Conservation (phyloP, 2,797 vertebrate genomes). For the Gambelia wislizenii region DNA sequence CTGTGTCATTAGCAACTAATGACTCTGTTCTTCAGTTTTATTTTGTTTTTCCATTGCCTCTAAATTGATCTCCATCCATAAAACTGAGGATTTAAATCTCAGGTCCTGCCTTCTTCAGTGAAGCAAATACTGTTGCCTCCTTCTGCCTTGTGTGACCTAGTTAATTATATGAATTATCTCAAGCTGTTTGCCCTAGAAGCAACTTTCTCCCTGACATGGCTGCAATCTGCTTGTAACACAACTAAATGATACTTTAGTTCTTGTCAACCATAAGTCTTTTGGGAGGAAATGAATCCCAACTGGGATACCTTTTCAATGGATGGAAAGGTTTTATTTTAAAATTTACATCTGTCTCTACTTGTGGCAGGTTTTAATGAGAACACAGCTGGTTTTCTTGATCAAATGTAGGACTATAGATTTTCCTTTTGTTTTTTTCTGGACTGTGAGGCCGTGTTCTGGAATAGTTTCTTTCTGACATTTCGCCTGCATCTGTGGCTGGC, state of each 20-base stretch:
- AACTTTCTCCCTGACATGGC: neutral
- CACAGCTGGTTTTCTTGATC: conserved; percentile 13
- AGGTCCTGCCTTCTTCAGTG: neutral
- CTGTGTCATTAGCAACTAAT: neutral
- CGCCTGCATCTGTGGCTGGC: too few relatives aligned
- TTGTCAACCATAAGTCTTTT: neutral
- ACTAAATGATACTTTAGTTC: conserved; percentile 20
- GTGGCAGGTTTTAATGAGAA: conserved; percentile 21
- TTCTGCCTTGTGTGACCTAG: neutral
- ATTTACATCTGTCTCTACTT: conserved; percentile 13
- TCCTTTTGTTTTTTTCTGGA: too few relatives aligned
- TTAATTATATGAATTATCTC: conserved; percentile 18
- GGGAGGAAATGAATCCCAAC: neutral
- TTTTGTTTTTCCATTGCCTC: neutral
- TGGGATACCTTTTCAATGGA: neutral
- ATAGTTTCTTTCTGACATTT: too few relatives aligned
- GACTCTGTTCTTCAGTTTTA: neutral
- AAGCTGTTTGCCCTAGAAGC: conserved; percentile 9
- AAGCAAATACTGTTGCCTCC: conserved; percentile 15
- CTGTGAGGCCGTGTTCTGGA: too few relatives aligned
- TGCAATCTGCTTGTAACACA: conserved; percentile 3
- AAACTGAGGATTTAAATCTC: neutral
- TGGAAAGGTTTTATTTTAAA: conserved; percentile 15
- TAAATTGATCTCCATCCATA: neutral
- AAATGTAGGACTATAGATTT: neutral